Evolutionary conservation across 2,113 vertebrate genomes (phyloP).

Genomic region (Miniopterus natalensis): DNA sequence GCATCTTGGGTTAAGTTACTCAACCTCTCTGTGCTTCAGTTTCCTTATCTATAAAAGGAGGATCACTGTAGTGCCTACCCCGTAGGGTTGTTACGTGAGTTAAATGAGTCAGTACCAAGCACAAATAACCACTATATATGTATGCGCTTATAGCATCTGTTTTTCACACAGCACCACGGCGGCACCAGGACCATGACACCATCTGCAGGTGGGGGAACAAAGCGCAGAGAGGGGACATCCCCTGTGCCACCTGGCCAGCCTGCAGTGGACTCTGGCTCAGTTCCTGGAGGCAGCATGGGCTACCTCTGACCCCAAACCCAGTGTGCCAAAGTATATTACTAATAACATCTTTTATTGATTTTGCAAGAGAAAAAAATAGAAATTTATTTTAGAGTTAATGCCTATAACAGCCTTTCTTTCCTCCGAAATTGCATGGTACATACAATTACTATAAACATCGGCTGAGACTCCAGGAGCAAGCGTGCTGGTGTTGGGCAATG

Average conservation of each 20-base stretch:
- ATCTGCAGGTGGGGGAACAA: background rate
- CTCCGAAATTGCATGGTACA: conserved; percentile 17
- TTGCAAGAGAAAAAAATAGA: conserved; percentile 79
- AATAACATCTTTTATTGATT: conserved; percentile 79
- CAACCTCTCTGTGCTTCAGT: conserved; percentile 16
- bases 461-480: background rate
- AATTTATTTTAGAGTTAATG: conserved; percentile 69
- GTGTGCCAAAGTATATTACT: background rate
- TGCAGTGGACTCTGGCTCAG: background rate
- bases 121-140: fast-evolving
- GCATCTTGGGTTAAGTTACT: background rate
- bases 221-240: background rate
- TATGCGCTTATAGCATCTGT: background rate
- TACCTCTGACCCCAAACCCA: background rate
- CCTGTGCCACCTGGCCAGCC: fast-evolving
- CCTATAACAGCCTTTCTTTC: background rate
- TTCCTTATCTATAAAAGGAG: background rate
- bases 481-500: background rate
- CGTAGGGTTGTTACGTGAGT: fast-evolving
- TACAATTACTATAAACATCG: conserved; percentile 50
- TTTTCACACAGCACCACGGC: too few relatives aligned
- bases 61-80: background rate
- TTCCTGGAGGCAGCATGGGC: background rate
- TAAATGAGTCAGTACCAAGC: too few relatives aligned
- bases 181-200: fast-evolving